These are phyloP conservation scores for Chaetodon trifascialis DNA, from an alignment of 2,113 vertebrate genomes.

Conservation along the genomic window DNA sequence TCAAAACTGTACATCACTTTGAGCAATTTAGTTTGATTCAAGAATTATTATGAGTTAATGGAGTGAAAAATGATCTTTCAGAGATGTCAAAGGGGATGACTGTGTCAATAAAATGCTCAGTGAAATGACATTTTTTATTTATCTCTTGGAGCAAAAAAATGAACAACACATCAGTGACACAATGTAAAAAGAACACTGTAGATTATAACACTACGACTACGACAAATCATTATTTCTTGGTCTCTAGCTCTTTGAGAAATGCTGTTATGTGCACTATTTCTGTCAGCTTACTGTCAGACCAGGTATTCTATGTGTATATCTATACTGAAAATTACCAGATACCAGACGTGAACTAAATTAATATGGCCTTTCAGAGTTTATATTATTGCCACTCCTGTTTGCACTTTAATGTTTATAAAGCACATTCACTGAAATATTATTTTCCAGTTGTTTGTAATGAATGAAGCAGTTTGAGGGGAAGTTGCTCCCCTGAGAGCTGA, in stretches of 20 bases:
- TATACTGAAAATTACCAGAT: background rate
- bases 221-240: background rate
- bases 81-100: background rate
- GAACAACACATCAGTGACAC: too few relatives aligned
- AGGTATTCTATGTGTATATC: background rate
- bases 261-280: background rate
- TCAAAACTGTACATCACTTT: slow-evolving; percentile 12
- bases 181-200: too few relatives aligned
- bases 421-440: background rate
- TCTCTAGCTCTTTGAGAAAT: background rate
- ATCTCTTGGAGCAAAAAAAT: too few relatives aligned
- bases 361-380: background rate
- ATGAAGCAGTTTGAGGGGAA: background rate
- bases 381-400: background rate
- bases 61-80: background rate
- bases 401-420: background rate
- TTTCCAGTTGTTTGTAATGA: background rate
- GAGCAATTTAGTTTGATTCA: slow-evolving; percentile 14
- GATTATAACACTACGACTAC: background rate
- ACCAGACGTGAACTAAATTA: background rate
- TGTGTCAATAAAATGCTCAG: background rate
- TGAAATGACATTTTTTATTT: background rate
- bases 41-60: background rate
- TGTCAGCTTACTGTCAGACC: too few relatives aligned
- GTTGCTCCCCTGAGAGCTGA: background rate